Evolutionary conservation across 1,140 invertebrate species (phyloP), one percentile per base, ranked within the genome.

Genomic region (Achatina immaculata): DNA sequence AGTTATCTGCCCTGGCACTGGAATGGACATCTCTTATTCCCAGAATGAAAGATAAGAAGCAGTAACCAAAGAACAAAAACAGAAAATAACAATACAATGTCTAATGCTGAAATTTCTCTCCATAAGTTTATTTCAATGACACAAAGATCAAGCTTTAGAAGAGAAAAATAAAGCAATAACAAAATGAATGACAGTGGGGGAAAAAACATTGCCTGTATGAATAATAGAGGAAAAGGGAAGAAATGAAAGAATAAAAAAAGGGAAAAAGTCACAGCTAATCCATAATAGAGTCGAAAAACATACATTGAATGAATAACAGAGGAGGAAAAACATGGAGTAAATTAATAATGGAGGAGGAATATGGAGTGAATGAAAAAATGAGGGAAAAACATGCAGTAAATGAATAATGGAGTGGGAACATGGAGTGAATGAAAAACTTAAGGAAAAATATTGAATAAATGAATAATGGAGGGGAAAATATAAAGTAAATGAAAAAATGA

Each of bases 161-260:
- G n/a, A n/a, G n/a, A n/a, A n/a, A n/a, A n/a, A n/a, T n/a, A n/a
- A n/a, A n/a, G n/a, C n/a, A n/a, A n/a, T n/a, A n/a, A n/a, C n/a
- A n/a, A n/a, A n/a, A n/a, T n/a, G n/a, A n/a, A n/a, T n/a, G n/a
- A n/a, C n/a, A n/a, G n/a, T n/a, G n/a, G n/a, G n/a, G n/a, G n/a
- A n/a, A n/a, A n/a, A n/a, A n/a, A n/a, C n/a, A n/a, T n/a, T n/a
- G n/a, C n/a, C n/a, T n/a, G n/a, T n/a, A n/a, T n/a, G n/a, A n/a
- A n/a, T n/a, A n/a, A n/a, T n/a, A 72, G 69, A 72, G 69, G n/a
- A 34, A 42, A n/a, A 72, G 40, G 11, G 69, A 42, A 34, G 11
- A 34, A 42, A 34, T 11, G 69, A 66, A 24, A 36, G 34, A 66
- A 66, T 28, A n/a, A 36, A 36, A 9, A 66, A 9, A 48, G 45